Evolutionary conservation across 2,113 vertebrate genomes (phyloP), one percentile per base, ranked within the genome.

Genomic region (Holacanthus passer): DNA sequence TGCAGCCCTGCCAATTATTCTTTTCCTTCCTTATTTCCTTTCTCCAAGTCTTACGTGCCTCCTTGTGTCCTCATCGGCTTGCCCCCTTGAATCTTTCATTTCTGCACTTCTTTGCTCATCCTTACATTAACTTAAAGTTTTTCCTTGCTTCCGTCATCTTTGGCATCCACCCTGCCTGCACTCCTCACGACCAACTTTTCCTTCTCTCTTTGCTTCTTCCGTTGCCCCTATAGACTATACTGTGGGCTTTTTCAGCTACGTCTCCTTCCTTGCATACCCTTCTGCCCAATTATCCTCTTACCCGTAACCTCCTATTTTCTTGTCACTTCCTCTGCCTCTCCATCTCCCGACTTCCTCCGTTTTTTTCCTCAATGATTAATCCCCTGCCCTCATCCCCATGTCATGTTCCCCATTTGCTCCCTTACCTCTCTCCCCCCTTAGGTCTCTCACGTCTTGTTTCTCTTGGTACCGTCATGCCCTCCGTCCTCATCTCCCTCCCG

Each of bases 201-300:
- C 41, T 39, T 27, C 19, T 60, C 8, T n/a, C 45, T 7, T 41
- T 62, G 29, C 37, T 11, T 45, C 58, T 69, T 70, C 59, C 53
- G 43, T 39, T 60, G 27, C 66, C 43, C 56, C 37, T 17, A 86
- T 56, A 47, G 81, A 47, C 73, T 75, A 27, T 69, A 73, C 59
- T 66, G 27, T 53, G 48, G 24, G 64, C 73, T 63, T 70, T 65
- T 80, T 77, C 66, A 73, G 39, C 81, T 73, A 10, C 66, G 62
- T 67, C 85, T 45, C 55, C 74, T 79, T 64, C 79, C 72, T 73
- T 81, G 65, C 84, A 72, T 82, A 79, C 45, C 62, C 74, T 82
- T 69, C 84, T 82, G 73, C 75, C 75, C 60, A 87, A 82, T 87
- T 84, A 89, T 69, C 78, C 84, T 79, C 84, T 89, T 84, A 75